Evolutionary conservation across 2,888 invertebrate species (phyloP).

Genomic region (Eupithecia centaureata): DNA sequence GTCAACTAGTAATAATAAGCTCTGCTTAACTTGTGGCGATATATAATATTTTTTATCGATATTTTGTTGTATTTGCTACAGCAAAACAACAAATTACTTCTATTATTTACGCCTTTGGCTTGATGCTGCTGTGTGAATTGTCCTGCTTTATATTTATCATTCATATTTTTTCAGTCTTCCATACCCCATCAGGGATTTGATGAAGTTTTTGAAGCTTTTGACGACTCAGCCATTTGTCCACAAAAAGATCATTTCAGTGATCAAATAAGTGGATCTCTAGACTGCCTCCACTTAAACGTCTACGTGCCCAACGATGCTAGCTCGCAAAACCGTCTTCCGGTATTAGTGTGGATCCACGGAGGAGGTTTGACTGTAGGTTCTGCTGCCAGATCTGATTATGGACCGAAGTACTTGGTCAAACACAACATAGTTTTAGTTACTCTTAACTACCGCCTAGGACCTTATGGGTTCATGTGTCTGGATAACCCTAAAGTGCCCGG

Average conservation of each 20-base stretch:
- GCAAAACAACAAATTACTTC: too few species aligned
- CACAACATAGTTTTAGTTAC: constrained; percentile 51
- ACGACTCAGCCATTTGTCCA: constrained; percentile 43
- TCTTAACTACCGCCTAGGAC: constrained; percentile 53
- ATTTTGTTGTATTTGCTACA: too few species aligned
- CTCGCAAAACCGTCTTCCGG: constrained; percentile 36
- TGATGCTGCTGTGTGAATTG: too few species aligned
- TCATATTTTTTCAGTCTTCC: constrained; percentile 36
- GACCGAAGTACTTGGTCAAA: constrained; percentile 33
- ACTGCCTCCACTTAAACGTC: constrained; percentile 46
- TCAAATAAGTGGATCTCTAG: constrained; percentile 33
- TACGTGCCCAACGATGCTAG: constrained; percentile 44
- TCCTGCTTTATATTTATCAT: not conserved
- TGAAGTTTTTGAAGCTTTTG: constrained; percentile 44
- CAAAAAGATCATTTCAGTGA: constrained; percentile 27
- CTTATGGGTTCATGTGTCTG: constrained; percentile 54
- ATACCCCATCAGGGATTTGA: constrained; percentile 41
- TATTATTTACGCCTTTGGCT: too few species aligned
- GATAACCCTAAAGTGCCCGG: constrained; percentile 52
- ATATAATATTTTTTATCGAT: too few species aligned
- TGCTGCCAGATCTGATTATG: constrained; percentile 19
- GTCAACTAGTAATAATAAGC: too few species aligned
- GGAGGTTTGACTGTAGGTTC: constrained; percentile 31
- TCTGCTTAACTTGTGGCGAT: too few species aligned
- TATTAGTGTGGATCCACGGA: constrained; percentile 45